Evolutionary conservation across 2,888 invertebrate genomes (phyloP).

Genomic region (Andrena praecox): DNA sequence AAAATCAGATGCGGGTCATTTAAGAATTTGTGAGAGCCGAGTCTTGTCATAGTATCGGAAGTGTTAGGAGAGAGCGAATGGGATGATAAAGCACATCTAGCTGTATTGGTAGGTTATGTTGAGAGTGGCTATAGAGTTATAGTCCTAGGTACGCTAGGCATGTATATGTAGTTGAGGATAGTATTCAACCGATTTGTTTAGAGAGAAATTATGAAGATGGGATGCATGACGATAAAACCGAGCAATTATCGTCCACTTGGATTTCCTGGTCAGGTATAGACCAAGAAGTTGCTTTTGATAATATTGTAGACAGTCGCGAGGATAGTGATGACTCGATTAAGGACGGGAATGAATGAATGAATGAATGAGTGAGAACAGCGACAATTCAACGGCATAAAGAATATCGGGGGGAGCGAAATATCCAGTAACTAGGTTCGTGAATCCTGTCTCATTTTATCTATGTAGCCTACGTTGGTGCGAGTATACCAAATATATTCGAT

Average conservation of each 20-base stretch:
- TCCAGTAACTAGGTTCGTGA: conserved; percentile 2
- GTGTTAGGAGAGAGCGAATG: conserved; percentile 16
- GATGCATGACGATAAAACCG: not conserved
- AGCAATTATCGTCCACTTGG: too few species aligned
- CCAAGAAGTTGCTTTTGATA: not conserved
- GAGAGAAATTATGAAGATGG: not conserved
- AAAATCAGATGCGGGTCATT: conserved; percentile 21
- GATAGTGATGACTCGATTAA: not conserved
- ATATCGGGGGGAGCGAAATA: conserved; percentile 6
- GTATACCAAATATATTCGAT: conserved; percentile 39
- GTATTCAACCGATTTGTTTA: conserved; percentile 19
- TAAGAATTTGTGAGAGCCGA: conserved; percentile 27
- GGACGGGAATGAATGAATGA: not conserved
- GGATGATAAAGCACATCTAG: conserved; percentile 23
- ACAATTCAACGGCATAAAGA: not conserved
- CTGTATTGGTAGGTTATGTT: conserved; percentile 21
- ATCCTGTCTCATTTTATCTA: conserved; percentile 37
- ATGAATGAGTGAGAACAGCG: too few species aligned
- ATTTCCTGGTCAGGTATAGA: not conserved
- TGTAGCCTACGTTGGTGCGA: conserved; percentile 45
- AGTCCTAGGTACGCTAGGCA: conserved; percentile 18
- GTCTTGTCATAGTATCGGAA: conserved; percentile 29
- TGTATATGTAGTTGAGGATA: conserved; percentile 31
- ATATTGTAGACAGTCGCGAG: not conserved
- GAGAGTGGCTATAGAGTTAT: conserved; percentile 30